Evolutionary conservation across 2,113 vertebrate species (phyloP), one percentile per base, ranked within the genome.

Genomic region (Leucopsar rothschildi): DNA sequence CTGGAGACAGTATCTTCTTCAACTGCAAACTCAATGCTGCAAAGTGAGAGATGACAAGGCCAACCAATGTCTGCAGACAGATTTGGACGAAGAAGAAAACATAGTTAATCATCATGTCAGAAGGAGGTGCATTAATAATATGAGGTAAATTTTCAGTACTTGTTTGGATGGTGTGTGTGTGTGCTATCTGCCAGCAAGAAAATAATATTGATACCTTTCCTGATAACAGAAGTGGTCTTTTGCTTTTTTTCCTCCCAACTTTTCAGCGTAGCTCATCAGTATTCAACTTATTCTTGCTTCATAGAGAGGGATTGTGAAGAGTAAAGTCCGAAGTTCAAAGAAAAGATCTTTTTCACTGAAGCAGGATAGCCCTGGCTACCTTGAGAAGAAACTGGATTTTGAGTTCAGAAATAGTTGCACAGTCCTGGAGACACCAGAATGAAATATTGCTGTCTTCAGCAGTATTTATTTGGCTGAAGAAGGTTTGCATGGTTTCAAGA

Each of bases 391-490:
- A 25, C 16, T 44, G 39, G 23, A 55, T 49, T 94, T 89, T 83
- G 84, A 94, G 39, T 91, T 90, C 39, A 95, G 60, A 95, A 64
- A 17, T 21, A 42, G 37, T 76, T 92, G 35, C 66, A 35, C 44
- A 75, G 52, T 92, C 55, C 66, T 86, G 39, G 60, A 77, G 80
- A 45, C 17, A 84, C 7, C n/a, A 81, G 44, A 96, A 93, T 82
- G 9, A 96, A 95, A 93, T 84, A 57, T 15, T 70, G 11, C 72
- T 45, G n/a, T 85, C 16, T 85, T 90, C 29, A 86, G 18, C 24
- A 16, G 28, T 71, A 81, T 83, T 95, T 93, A 44, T 82, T 68
- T 84, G 93, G 40, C 20, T 69, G 53, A 93, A 93, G 33, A 78
- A 88, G 40, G 18, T 86, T 78, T 92, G 18, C 22, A 29, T 14